Conservation (phyloP, 2,888 invertebrate species). For the Pardosa pseudoannulata region DNA sequence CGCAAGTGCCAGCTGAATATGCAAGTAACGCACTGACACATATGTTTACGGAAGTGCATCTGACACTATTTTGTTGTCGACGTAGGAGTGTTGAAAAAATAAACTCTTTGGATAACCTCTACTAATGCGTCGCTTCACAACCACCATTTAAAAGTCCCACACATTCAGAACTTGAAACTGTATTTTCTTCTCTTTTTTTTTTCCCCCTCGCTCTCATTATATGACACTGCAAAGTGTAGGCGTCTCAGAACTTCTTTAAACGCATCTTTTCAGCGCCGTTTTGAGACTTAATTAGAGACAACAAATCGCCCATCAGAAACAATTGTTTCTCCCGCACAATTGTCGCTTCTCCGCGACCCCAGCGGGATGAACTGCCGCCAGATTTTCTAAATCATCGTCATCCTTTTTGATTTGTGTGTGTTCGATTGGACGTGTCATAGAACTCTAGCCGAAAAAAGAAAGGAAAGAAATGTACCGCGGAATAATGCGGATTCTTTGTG, state of each 20-base stretch:
- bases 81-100: background rate
- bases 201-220: background rate
- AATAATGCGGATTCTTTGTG: too few species aligned
- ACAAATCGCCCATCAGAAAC: conserved; percentile 48
- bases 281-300: conserved; percentile 43
- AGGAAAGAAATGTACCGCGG: too few species aligned
- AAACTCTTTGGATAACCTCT: background rate
- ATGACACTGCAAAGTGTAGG: conserved; percentile 24
- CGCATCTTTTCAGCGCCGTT: conserved; percentile 4
- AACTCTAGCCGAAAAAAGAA: too few species aligned
- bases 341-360: background rate
- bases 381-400: too few species aligned
- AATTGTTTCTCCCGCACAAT: conserved; percentile 27
- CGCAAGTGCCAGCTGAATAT: too few species aligned
- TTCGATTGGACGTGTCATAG: too few species aligned
- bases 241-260: conserved; percentile 17
- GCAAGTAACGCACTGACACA: background rate
- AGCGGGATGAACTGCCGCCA: background rate
- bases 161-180: background rate
- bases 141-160: background rate
- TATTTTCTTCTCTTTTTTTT: background rate
- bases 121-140: background rate
- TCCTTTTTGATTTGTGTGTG: too few species aligned
- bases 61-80: background rate
- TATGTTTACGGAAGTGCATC: conserved; percentile 8